These are phyloP conservation scores for Argentina silus DNA, from an alignment of 2,797 vertebrate genomes.

Conservation along the genomic window DNA sequence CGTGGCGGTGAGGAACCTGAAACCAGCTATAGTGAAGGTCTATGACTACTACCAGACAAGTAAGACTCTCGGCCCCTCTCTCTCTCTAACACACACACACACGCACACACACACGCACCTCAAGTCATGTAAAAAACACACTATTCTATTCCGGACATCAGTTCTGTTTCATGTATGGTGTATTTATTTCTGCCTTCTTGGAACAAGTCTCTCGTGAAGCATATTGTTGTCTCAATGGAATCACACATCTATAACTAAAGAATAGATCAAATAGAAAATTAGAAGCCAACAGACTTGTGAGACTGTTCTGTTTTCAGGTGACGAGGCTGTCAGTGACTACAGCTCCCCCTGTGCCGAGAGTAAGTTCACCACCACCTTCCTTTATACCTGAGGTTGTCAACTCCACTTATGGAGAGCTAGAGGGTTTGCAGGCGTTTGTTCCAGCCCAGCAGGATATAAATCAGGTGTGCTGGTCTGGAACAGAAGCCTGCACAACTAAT, in stretches of 20 bases:
- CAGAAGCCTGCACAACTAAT: background rate
- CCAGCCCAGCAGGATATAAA: too few relatives aligned
- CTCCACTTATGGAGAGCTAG: too few relatives aligned
- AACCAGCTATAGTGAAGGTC: conserved; percentile 72
- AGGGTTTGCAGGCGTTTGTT: too few relatives aligned
- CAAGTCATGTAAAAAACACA: too few relatives aligned
- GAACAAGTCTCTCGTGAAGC: too few relatives aligned
- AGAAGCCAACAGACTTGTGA: too few relatives aligned
- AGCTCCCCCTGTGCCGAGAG: conserved; percentile 69
- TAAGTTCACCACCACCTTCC: conserved; percentile 43
- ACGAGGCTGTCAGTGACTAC: conserved; percentile 69
- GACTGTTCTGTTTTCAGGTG: conserved; percentile 54
- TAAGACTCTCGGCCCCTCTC: conserved; percentile 41
- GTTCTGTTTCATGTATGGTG: too few relatives aligned
- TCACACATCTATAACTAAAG: background rate
- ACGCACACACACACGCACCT: background rate
- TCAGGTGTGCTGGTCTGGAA: too few relatives aligned
- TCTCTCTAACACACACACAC: background rate
- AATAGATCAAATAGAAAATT: background rate
- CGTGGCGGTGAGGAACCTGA: conserved; percentile 68
- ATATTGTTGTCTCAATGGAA: too few relatives aligned
- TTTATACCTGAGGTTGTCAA: too few relatives aligned
- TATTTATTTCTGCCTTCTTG: too few relatives aligned
- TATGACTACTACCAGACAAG: conserved; percentile 82
- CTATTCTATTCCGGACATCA: too few relatives aligned